Conservation (phyloP, 2,797 vertebrate species). For the Melanotaenia trifasciata region DNA sequence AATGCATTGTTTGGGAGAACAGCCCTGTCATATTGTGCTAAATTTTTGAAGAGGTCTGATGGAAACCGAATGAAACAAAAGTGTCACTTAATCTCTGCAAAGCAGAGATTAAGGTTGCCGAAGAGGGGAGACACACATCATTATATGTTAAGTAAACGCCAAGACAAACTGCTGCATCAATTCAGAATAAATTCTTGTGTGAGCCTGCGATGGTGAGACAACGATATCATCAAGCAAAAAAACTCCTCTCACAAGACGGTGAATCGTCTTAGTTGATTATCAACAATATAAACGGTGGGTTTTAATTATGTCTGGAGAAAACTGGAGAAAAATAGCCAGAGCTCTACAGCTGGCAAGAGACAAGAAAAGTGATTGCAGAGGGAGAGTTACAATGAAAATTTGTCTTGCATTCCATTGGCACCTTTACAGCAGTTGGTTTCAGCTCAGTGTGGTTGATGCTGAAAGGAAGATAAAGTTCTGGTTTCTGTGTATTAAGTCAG, state of each 20-base stretch:
- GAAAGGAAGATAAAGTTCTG: constrained; percentile 43
- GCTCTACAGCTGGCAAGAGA: constrained; percentile 47
- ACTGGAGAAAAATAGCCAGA: constrained; percentile 50
- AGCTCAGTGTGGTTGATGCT: constrained; percentile 5
- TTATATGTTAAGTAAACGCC: constrained; percentile 56
- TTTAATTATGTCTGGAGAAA: constrained; percentile 71
- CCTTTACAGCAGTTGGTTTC: constrained; percentile 42
- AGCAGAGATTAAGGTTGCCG: constrained; percentile 45
- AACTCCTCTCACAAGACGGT: constrained; percentile 46
- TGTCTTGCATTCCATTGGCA: constrained; percentile 34
- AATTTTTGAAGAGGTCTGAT: constrained; percentile 45
- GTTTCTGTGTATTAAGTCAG: constrained; percentile 43
- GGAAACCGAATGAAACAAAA: constrained; percentile 47
- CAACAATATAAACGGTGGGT: constrained; percentile 68
- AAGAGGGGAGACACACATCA: constrained; percentile 37
- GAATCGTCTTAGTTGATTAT: constrained; percentile 74
- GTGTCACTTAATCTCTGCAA: constrained; percentile 33
- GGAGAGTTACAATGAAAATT: constrained; percentile 40
- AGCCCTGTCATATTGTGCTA: constrained; percentile 21
- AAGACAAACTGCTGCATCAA: constrained; percentile 46
- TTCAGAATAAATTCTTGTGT: constrained; percentile 51
- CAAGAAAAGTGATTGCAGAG: constrained; percentile 44
- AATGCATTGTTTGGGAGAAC: constrained; percentile 48
- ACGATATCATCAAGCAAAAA: constrained; percentile 49
- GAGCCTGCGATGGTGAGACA: constrained; percentile 46